Evolutionary conservation across 2,888 invertebrate species (phyloP).

Genomic region (Ephialtes manifestator): DNA sequence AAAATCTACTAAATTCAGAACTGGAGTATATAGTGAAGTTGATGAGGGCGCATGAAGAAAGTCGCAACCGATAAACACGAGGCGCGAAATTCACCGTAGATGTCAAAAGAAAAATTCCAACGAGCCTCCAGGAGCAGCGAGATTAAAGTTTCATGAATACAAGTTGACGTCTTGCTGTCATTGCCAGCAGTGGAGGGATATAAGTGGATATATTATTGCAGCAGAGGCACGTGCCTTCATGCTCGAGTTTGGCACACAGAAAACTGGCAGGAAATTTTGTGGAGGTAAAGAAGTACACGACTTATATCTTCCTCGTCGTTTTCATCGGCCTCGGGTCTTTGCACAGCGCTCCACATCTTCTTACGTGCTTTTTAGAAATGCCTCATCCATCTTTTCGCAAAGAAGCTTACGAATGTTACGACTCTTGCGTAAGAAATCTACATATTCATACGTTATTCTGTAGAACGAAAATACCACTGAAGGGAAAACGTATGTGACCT

Average conservation of each 20-base stretch:
- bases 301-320: slow-evolving; percentile 12
- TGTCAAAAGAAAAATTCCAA: slow-evolving; percentile 31
- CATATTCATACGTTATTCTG: neutral
- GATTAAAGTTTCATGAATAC: slow-evolving; percentile 54
- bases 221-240: slow-evolving; percentile 1
- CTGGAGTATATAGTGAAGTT: slow-evolving; percentile 24
- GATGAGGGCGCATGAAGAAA: slow-evolving; percentile 15
- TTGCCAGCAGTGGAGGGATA: slow-evolving; percentile 3
- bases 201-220: neutral
- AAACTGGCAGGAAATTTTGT: neutral
- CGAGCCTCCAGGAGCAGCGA: slow-evolving; percentile 16
- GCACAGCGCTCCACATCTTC: neutral
- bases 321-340: slow-evolving; percentile 12
- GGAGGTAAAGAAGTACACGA: slow-evolving; percentile 8
- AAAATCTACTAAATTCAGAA: slow-evolving; percentile 14
- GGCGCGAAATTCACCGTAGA: slow-evolving; percentile 34
- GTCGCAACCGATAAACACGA: neutral
- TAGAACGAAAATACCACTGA: neutral
- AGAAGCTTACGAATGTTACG: slow-evolving; percentile 33
- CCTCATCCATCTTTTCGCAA: neutral
- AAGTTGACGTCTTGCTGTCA: neutral
- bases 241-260: neutral
- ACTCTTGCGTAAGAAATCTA: slow-evolving; percentile 4
- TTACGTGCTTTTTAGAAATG: slow-evolving; percentile 24
- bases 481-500: neutral